Base-by-base conservation (phyloP, 2,888 invertebrate genomes). In the Drosophila histrio region DNA sequence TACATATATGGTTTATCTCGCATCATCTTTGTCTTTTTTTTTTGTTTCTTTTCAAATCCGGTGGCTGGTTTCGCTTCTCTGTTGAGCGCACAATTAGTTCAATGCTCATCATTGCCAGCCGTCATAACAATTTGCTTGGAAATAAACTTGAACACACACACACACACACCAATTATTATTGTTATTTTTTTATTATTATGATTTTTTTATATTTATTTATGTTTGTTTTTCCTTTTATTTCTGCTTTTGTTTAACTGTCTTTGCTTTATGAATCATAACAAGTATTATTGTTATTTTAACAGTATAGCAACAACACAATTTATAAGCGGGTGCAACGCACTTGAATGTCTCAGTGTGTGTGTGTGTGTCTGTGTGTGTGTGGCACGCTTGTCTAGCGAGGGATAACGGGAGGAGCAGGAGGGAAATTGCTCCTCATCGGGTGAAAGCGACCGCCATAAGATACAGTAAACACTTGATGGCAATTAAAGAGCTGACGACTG, bases 81-180 rank as follows among this genome's bases (percentile, higher is more conserved):
- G 69, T 85, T 85, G 83, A 87, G 87, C 77, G 84, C 76, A 82
- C 85, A 84, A 84, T 84, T 78, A 76, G 87, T 85, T 85, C 84
- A 87, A 87, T 79, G 85, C 82, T 85, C 79, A 82, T 63, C 77
- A 63, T 28, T 28, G 56, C 30, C 56, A 62, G 38, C 46, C 74
- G 81, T 61, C 77, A 86, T 66, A 83, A 77, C 80, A 80, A 86
- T 77, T 86, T 83, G 83, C 59, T 62, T 26, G 28, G 46, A 63
- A 62, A 58, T 47, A 50, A 34, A 38, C 36, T 15, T 32, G 24
- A 58, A 15, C 52, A 44, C 34, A 62, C 24, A 58, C 21, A 54
- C 49, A 15, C 52, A 44, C 34, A 62, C 24, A 58, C 21, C 50
- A 17, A 67, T 44, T 52, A 32, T 62, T 38, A 58, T 50, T 38